Conservation (phyloP, 2,113 vertebrate genomes). For the Elephas maximus region DNA sequence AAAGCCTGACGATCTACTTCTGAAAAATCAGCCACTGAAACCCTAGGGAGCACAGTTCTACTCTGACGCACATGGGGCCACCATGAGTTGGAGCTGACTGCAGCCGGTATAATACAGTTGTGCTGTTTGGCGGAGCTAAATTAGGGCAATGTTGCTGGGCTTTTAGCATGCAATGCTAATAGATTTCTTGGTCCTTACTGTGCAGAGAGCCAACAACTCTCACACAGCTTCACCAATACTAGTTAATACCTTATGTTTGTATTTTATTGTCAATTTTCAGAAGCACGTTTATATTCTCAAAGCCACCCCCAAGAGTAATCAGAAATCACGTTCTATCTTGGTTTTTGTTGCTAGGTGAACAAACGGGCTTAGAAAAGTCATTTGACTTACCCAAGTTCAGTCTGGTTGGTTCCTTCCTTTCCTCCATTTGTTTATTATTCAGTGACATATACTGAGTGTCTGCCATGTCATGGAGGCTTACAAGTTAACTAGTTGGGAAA, state of each 20-base stretch:
- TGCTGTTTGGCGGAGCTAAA: not conserved
- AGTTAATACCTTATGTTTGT: not conserved
- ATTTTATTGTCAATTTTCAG: not conserved
- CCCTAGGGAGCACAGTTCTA: not conserved
- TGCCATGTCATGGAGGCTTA: not conserved
- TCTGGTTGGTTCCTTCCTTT: not conserved
- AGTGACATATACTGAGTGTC: not conserved
- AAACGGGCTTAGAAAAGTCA: not conserved
- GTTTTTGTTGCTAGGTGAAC: not conserved
- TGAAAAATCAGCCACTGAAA: not conserved
- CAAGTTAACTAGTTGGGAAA: not conserved
- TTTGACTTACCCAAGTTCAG: not conserved
- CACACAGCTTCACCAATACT: not conserved
- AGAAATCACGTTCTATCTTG: not conserved
- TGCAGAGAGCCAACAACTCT: not conserved
- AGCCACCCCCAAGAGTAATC: not conserved
- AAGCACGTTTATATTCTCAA: not conserved
- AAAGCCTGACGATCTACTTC: too few relatives aligned
- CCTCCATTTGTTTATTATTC: not conserved
- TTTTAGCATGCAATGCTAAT: slow-evolving; percentile 11
- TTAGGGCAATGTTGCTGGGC: not conserved
- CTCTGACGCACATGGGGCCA: not conserved
- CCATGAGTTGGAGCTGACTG: not conserved
- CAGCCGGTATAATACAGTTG: not conserved
- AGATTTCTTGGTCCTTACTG: not conserved